Conservation (phyloP, 2,888 invertebrate genomes). For the Oxycera nigricornis region DNA sequence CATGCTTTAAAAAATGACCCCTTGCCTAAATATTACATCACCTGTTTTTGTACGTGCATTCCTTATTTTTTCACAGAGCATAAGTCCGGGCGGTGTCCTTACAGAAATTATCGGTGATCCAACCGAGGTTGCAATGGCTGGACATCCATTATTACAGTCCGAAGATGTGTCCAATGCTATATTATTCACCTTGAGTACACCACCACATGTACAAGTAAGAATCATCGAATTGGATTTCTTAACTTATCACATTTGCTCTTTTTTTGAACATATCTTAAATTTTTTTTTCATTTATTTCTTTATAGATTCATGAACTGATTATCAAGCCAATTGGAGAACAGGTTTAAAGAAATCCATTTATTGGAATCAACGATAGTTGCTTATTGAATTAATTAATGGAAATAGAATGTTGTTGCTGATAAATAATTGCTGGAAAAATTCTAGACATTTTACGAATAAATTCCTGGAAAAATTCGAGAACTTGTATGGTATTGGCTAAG, state of each 20-base stretch:
- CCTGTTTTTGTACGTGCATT: background rate
- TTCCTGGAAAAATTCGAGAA: no score
- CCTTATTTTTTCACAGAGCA: conserved; percentile 51
- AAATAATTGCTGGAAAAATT: background rate
- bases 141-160: conserved; percentile 48
- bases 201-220: conserved; percentile 57
- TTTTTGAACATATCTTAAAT: background rate
- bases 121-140: background rate
- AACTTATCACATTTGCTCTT: no score
- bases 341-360: no score
- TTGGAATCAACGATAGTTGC: no score
- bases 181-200: conserved; percentile 55
- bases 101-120: conserved; percentile 58
- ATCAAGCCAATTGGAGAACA: conserved; percentile 22
- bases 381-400: background rate
- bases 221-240: background rate
- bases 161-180: conserved; percentile 38
- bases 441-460: no score
- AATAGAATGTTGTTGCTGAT: background rate
- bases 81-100: conserved; percentile 59
- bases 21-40: no score
- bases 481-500: no score
- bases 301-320: conserved; percentile 10
- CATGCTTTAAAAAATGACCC: no score
- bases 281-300: background rate